Evolutionary conservation across 2,888 invertebrate species (phyloP).

Genomic region (Pseudococcus longispinus): DNA sequence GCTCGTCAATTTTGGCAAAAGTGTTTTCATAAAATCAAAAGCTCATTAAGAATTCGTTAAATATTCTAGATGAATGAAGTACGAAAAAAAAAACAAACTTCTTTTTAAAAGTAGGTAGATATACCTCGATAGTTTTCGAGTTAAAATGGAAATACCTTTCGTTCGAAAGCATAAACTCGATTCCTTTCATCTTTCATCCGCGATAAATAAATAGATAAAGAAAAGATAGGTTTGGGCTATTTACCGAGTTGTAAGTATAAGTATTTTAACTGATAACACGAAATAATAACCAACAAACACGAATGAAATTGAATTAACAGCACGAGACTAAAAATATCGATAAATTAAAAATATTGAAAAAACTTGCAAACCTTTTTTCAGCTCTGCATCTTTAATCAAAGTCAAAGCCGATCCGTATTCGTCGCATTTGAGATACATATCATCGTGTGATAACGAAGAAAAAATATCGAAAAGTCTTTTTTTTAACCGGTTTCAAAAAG

Average conservation of each 20-base stretch:
- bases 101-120: neutral
- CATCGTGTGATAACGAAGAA: neutral
- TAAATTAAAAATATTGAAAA: neutral
- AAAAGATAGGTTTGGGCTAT: neutral
- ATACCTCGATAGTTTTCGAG: neutral
- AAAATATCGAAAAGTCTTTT: neutral
- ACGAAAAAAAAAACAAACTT: neutral
- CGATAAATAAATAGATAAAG: neutral
- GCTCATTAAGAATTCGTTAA: slow-evolving; percentile 31
- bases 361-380: neutral
- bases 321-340: neutral
- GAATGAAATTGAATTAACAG: no score
- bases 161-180: neutral
- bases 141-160: neutral
- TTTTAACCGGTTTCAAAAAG: neutral
- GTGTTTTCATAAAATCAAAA: slow-evolving; percentile 39
- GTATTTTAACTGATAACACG: neutral
- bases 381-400: neutral
- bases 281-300: neutral
- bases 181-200: neutral
- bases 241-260: neutral
- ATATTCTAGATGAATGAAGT: neutral
- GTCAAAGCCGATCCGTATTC: slow-evolving; percentile 20
- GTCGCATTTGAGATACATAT: slow-evolving; percentile 35
- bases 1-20: neutral